Evolutionary conservation across 1,140 invertebrate genomes (phyloP).

Genomic region (Philopotamus ludificatus): DNA sequence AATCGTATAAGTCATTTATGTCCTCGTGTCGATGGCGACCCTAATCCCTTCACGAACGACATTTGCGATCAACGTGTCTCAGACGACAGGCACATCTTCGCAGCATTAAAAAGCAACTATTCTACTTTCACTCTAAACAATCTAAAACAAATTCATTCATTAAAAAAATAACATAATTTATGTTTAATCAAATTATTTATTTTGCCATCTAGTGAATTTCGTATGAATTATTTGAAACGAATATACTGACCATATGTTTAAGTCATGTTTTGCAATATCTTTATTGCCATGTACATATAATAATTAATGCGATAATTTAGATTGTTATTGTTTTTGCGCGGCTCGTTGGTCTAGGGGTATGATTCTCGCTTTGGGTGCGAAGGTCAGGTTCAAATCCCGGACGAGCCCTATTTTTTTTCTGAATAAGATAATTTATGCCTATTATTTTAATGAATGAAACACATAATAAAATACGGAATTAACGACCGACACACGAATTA

Average conservation of each 20-base stretch:
- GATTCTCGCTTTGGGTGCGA: slow-evolving; percentile 60
- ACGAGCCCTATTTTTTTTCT: too few relatives aligned
- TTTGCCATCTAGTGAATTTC: neutral
- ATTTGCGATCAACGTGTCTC: too few relatives aligned
- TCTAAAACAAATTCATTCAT: slow-evolving; percentile 9
- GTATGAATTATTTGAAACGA: neutral
- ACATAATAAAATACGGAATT: too few relatives aligned
- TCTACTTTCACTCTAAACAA: too few relatives aligned
- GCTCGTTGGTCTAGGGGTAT: slow-evolving; percentile 60
- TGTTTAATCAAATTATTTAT: neutral
- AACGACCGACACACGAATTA: too few relatives aligned
- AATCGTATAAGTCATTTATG: too few relatives aligned
- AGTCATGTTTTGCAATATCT: neutral
- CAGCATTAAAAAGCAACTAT: too few relatives aligned
- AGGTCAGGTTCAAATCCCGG: slow-evolving; percentile 61
- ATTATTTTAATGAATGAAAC: too few relatives aligned
- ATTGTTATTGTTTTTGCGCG: slow-evolving; percentile 31
- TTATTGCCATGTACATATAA: neutral
- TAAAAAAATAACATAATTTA: neutral
- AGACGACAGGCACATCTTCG: too few relatives aligned
- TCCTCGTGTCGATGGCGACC: too few relatives aligned
- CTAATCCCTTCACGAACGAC: too few relatives aligned
- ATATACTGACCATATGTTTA: neutral
- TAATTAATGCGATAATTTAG: neutral
- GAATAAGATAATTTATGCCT: too few relatives aligned